These are phyloP conservation scores for Eupithecia inturbata DNA, from an alignment of 2,888 invertebrate genomes.

Conservation along the genomic window DNA sequence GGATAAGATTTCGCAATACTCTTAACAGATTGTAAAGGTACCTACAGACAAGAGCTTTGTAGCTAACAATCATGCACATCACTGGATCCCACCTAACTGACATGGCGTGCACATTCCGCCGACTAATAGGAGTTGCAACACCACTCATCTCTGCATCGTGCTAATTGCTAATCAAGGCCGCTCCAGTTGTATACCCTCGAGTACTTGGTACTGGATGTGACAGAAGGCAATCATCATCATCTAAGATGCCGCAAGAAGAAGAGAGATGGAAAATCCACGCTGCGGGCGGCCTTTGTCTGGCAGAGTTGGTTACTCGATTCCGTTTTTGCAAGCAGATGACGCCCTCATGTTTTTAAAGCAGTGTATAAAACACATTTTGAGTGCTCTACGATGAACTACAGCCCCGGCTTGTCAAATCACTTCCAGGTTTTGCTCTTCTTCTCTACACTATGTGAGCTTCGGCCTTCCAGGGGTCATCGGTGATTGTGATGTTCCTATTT, in stretches of 20 bases:
- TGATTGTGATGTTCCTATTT: too few relatives aligned
- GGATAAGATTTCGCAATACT: neutral
- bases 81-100: slow-evolving; percentile 7
- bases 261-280: neutral
- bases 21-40: neutral
- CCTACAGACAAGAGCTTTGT: neutral
- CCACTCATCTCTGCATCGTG: slow-evolving; percentile 49
- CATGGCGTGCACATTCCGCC: slow-evolving; percentile 23
- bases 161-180: slow-evolving; percentile 64
- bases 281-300: neutral
- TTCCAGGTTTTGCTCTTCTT: too few relatives aligned
- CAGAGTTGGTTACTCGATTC: neutral
- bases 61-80: neutral
- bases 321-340: neutral
- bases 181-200: slow-evolving; percentile 40
- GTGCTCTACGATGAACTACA: too few relatives aligned
- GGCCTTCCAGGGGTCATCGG: too few relatives aligned
- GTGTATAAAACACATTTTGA: too few relatives aligned
- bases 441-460: too few relatives aligned
- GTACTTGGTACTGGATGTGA: slow-evolving; percentile 35
- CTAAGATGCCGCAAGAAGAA: neutral
- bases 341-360: neutral
- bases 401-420: too few relatives aligned
- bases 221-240: neutral
- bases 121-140: slow-evolving; percentile 52